phyloP scores from a whole-genome alignment of 2,888 invertebrate genomes.

The Nephrotoma guestfalica region DNA sequence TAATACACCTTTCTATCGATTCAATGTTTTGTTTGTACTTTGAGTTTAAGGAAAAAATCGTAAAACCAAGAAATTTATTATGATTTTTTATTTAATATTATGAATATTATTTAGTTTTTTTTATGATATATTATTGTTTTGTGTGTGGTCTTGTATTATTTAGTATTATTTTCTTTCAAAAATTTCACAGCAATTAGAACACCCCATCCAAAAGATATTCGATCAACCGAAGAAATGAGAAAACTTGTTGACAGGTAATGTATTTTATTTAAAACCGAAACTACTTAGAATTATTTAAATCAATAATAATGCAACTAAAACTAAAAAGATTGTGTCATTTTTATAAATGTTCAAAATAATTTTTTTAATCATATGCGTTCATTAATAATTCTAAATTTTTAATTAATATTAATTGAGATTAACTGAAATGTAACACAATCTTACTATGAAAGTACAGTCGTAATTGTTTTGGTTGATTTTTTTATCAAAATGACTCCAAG shows the following conservation, averaged over 20 bases:
- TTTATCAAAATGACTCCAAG: no score
- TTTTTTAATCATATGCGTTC: background rate
- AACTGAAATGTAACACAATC: slow-evolving; percentile 11
- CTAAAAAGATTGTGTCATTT: slow-evolving; percentile 8
- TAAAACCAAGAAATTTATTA: background rate
- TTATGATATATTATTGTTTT: background rate
- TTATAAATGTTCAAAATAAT: background rate
- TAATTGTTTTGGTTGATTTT: background rate
- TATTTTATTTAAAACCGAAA: slow-evolving; percentile 15
- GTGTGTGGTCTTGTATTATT: slow-evolving; percentile 11
- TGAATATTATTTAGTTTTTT: background rate
- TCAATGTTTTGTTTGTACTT: background rate
- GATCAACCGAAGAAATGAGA: slow-evolving; percentile 92
- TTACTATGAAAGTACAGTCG: background rate
- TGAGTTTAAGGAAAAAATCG: background rate
- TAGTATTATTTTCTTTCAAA: slow-evolving; percentile 16
- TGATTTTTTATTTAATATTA: background rate
- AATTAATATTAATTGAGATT: background rate
- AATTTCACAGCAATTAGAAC: slow-evolving; percentile 41
- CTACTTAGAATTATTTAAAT: background rate
- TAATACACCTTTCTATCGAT: background rate
- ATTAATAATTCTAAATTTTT: background rate
- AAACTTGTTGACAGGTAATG: slow-evolving; percentile 95
- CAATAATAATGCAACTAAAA: background rate
- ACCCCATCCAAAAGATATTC: slow-evolving; percentile 72